Evolutionary conservation across 1,140 invertebrate genomes (phyloP).

Genomic region (Vanessa tameamea): DNA sequence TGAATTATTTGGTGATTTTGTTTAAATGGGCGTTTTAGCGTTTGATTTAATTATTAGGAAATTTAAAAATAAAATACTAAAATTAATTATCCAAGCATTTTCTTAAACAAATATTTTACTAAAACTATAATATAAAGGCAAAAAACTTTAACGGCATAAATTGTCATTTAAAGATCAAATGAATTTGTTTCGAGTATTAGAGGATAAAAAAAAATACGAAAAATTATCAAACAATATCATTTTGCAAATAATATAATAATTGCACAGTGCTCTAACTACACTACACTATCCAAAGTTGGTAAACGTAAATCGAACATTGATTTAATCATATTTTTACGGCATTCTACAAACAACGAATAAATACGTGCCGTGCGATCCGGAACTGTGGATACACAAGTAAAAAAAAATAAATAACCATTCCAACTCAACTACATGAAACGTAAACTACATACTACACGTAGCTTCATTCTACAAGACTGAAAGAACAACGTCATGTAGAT

Average conservation of each 20-base stretch:
- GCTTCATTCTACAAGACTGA: slow-evolving; percentile 21
- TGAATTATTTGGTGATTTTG: slow-evolving; percentile 26
- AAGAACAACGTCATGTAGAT: slow-evolving; percentile 16
- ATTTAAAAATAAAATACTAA: slow-evolving; percentile 10
- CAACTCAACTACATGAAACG: background rate
- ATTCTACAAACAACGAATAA: slow-evolving; percentile 16
- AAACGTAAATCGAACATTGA: background rate
- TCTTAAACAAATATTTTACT: background rate
- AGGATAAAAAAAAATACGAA: slow-evolving; percentile 17
- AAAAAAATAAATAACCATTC: slow-evolving; percentile 5
- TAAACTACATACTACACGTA: slow-evolving; percentile 24
- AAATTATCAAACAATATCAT: slow-evolving; percentile 25
- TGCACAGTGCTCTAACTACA: slow-evolving; percentile 21
- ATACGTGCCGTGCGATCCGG: slow-evolving; percentile 11
- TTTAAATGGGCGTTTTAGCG: slow-evolving; percentile 18
- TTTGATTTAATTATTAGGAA: slow-evolving; percentile 11
- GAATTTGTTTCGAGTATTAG: slow-evolving; percentile 25
- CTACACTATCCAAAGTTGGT: background rate
- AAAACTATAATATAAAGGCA: background rate
- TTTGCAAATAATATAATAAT: slow-evolving; percentile 40
- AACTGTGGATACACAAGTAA: background rate
- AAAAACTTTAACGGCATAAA: background rate
- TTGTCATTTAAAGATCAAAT: background rate
- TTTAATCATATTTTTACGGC: background rate
- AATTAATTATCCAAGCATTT: slow-evolving; percentile 28